Base-by-base conservation (phyloP, 2,797 vertebrate species). In the Eidolon dupreanum region DNA sequence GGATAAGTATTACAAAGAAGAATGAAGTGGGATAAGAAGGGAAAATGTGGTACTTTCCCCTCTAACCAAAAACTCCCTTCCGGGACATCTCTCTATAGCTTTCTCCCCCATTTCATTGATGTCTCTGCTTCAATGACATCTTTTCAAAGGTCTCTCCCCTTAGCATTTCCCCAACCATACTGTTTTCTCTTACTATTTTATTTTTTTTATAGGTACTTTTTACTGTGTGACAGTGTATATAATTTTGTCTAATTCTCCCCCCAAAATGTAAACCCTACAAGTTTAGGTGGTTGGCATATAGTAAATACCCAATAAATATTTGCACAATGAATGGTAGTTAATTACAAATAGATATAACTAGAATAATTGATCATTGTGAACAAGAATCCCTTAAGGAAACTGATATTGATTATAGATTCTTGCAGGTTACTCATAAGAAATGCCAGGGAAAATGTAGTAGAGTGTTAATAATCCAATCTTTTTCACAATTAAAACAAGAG, bases 401-500 rank as follows among this genome's bases (percentile, higher is more conserved):
- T 94, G 53, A 94, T 57, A 53, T 20, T 73, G 49, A 49, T 31
- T 68, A 65, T 4, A 49, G 84, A 88, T 84, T 75, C 59, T 91
- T 89, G 17, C 10, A 86, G 59, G 19, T 75, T 70, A 90, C 19
- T 85, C 53, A 93, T 3, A 90, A 95, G 46, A 95, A 94, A 94
- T 59, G 16, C 17, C 28, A 93, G 57, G 6, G 68, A 82, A 87
- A 88, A 89, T 51, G 16, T 51, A 90, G 74, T 2, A 31, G 31
- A 61, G 28, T 73, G 7, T 51, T 92, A 73, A 91, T 55, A 92
- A 96, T 79, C 28, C 20, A 74, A 75, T 53, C 28, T 90, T 93
- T 71, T 73, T 92, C 71, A 87, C 59, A 81, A 82, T 63, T 89
- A 57, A 92, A 93, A 90, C 28, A 93, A 77, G 49, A 95, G 36